Conservation (phyloP, 64 coral and sea anemone species). For the Dendronephthya gigantea region DNA sequence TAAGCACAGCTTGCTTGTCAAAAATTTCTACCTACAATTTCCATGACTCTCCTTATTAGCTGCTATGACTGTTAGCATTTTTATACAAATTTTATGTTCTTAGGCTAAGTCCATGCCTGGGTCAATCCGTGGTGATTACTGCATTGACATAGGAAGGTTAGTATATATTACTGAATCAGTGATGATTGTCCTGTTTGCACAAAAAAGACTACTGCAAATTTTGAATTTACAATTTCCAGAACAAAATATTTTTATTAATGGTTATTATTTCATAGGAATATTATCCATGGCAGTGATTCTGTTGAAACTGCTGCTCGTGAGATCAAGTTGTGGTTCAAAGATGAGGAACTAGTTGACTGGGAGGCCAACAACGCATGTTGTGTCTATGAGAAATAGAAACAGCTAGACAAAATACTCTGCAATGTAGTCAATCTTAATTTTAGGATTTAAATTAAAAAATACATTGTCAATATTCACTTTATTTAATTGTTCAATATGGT, state of each 20-base stretch:
- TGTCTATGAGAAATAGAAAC: constrained; percentile 4
- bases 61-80: not conserved
- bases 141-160: constrained; percentile 5
- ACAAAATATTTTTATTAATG: not conserved
- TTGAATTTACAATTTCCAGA: no score
- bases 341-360: constrained; percentile 21
- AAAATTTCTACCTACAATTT: not conserved
- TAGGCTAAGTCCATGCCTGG: constrained; percentile 8
- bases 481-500: no score
- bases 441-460: no score
- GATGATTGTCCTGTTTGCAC: no score
- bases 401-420: no score
- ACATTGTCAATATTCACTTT: no score
- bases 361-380: not conserved
- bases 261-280: not conserved
- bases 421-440: no score
- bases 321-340: constrained; percentile 29
- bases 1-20: no score
- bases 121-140: constrained; percentile 12
- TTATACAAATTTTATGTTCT: not conserved
- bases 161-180: not conserved
- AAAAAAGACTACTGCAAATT: no score
- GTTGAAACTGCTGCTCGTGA: constrained; percentile 27
- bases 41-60: not conserved
- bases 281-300: constrained; percentile 29